Evolutionary conservation across 2,113 vertebrate genomes (phyloP).

Genomic region (Echinops telfairi): DNA sequence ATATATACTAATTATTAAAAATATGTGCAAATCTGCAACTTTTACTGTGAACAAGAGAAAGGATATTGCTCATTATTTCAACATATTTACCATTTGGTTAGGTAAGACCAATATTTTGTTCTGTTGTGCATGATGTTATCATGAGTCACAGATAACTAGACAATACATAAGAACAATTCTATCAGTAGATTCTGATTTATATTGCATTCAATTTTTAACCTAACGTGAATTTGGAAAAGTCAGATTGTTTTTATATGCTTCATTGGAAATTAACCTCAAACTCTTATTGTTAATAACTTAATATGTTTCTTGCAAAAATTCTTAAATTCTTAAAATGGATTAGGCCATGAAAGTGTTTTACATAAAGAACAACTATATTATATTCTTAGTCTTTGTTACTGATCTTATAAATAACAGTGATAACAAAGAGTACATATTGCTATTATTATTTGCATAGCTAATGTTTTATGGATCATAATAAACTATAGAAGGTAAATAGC

Average conservation of each 20-base stretch:
- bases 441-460: neutral
- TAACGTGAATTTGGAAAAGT: neutral
- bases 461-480: neutral
- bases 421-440: neutral
- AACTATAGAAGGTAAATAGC: neutral
- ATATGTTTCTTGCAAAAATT: neutral
- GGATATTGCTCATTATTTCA: neutral
- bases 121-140: too few relatives aligned
- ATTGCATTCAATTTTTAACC: neutral
- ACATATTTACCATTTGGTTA: neutral
- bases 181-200: neutral
- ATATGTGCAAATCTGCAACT: neutral
- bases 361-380: neutral
- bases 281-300: neutral
- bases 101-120: too few relatives aligned
- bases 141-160: too few relatives aligned
- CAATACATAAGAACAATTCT: too few relatives aligned
- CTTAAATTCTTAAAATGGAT: constrained; percentile 14
- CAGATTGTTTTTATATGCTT: neutral
- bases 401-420: neutral
- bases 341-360: neutral
- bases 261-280: neutral
- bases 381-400: neutral
- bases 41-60: neutral
- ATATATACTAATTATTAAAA: neutral